Percentiles rank a stretch among this genome's conserved stretches.
These are phyloP conservation scores for Dorcus parallelipipedus DNA, from an alignment of 2,888 invertebrate species.

Conservation along the genomic window DNA sequence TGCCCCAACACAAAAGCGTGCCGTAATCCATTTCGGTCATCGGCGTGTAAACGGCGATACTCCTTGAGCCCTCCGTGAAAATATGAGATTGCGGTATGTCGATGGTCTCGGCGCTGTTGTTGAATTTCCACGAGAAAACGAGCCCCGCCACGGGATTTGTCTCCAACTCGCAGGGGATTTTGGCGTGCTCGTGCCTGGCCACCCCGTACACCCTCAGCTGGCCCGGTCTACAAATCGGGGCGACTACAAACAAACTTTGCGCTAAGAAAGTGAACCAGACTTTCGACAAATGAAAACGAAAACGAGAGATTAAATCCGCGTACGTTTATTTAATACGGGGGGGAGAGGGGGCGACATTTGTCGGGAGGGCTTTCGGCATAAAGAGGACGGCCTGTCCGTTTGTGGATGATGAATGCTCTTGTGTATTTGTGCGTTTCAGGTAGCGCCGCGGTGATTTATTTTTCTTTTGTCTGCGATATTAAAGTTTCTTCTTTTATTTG, in stretches of 20 bases:
- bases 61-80: constrained; percentile 60
- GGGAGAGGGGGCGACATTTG: too few species aligned
- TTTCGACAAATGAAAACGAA: too few species aligned
- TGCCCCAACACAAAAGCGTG: constrained; percentile 70
- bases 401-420: too few species aligned
- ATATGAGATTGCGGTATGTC: constrained; percentile 65
- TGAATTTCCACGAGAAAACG: constrained; percentile 72
- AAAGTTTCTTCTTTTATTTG: too few species aligned
- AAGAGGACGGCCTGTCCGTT: too few species aligned
- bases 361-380: too few species aligned
- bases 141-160: constrained; percentile 66
- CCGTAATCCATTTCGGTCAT: constrained; percentile 72
- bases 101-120: constrained; percentile 67
- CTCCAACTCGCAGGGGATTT: constrained; percentile 70
- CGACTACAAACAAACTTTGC: constrained; percentile 52
- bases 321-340: not conserved
- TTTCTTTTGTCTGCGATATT: too few species aligned
- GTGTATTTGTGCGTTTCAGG: too few species aligned
- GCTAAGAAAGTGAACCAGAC: not conserved
- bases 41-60: constrained; percentile 68
- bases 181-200: constrained; percentile 66
- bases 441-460: too few species aligned
- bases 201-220: constrained; percentile 69
- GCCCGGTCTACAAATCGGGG: constrained; percentile 67
- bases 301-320: not conserved